These are phyloP conservation scores for Tamias sibiricus DNA, from an alignment of 2,113 vertebrate genomes.

Conservation along the genomic window DNA sequence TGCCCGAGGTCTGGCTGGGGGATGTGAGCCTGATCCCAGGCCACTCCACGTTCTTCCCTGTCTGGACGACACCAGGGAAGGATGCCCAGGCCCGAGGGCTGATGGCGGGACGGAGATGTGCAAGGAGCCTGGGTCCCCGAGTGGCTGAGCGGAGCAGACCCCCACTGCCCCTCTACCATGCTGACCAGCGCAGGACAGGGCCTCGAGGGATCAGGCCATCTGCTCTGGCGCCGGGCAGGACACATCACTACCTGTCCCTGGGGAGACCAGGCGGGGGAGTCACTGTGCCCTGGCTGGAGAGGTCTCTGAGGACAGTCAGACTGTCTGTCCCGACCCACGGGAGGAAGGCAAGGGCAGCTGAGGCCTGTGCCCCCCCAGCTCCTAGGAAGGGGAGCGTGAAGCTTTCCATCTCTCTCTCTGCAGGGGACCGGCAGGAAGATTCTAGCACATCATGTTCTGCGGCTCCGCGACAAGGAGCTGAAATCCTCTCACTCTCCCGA, in stretches of 20 bases:
- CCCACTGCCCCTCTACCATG: not conserved
- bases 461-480: slow-evolving; percentile 36
- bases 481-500: slow-evolving; percentile 42
- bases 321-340: not conserved
- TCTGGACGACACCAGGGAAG: not conserved
- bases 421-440: not conserved
- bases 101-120: not conserved
- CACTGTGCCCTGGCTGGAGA: not conserved
- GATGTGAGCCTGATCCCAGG: not conserved
- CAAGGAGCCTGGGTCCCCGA: not conserved
- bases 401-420: slow-evolving; percentile 18
- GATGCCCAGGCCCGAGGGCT: no score
- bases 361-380: not conserved
- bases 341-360: not conserved
- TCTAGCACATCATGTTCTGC: slow-evolving; percentile 22
- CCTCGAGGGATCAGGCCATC: not conserved
- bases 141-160: not conserved
- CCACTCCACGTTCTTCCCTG: not conserved
- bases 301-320: not conserved
- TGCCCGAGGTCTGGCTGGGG: not conserved
- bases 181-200: not conserved
- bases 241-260: not conserved
- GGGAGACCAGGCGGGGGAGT: not conserved
- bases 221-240: not conserved
- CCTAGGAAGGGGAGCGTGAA: not conserved